Percentiles rank a stretch among this genome's conserved stretches.
Evolutionary conservation across 2,113 vertebrate species (phyloP).

Genomic region (Phoxinus phoxinus): DNA sequence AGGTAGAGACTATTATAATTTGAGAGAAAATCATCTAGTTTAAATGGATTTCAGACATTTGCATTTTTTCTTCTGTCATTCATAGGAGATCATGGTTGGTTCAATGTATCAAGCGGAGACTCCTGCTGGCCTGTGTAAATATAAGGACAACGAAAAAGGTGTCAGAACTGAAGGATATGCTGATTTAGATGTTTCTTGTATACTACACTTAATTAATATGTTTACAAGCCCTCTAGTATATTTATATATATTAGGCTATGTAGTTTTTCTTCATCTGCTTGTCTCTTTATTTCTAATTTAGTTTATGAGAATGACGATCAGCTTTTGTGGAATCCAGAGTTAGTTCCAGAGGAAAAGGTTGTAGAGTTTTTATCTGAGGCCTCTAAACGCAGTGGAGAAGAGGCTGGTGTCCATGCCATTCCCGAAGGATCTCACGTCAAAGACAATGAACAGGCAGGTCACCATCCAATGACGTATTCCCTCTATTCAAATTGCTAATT

Average conservation of each 20-base stretch:
- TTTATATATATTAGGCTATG: not conserved
- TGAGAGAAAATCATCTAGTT: no score
- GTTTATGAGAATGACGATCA: constrained; percentile 98
- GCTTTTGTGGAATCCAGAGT: constrained; percentile 94
- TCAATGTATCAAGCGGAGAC: constrained; percentile 99
- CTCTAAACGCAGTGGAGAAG: constrained; percentile 88
- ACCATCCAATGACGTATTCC: not conserved
- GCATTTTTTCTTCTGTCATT: constrained; percentile 56
- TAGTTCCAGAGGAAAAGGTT: constrained; percentile 89
- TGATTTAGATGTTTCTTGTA: not conserved
- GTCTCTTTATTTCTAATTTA: constrained; percentile 36
- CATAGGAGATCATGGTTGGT: constrained; percentile 98
- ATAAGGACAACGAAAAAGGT: constrained; percentile 97
- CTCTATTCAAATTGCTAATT: not conserved
- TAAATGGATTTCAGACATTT: not conserved
- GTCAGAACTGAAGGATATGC: constrained; percentile 38
- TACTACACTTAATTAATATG: not conserved
- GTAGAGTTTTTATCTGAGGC: constrained; percentile 92
- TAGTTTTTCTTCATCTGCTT: not conserved
- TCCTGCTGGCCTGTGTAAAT: constrained; percentile 88
- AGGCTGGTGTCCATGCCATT: constrained; percentile 90
- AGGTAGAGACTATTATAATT: no score
- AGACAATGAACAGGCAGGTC: constrained; percentile 92
- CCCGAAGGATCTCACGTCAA: constrained; percentile 95
- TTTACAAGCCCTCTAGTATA: not conserved